Base-by-base conservation (phyloP, 2,888 invertebrate genomes). In the Gastrophysa polygoni region DNA sequence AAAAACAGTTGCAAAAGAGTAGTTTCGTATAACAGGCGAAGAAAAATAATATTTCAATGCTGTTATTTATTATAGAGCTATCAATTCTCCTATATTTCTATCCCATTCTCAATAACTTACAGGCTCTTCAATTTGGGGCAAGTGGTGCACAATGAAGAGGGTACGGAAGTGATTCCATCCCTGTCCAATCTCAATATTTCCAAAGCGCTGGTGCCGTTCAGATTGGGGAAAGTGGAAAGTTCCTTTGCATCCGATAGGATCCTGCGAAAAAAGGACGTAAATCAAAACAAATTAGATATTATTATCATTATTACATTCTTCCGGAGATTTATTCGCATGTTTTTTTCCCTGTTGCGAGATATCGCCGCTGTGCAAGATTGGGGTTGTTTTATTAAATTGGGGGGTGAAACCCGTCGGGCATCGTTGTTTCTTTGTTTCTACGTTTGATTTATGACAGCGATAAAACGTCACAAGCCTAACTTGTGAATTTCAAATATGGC, bases 181-280 rank as follows among this genome's bases (percentile, higher is more conserved):
- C 95, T 88, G 84, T 95, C 95, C 71, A 92, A 84, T 71, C 91
- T 88, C 72, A 97, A 85, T 69, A 91, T 86, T 80, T 93, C 93
- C 80, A 97, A 83, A 2, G 91, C 88, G 70, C 79, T 78, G 20
- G 92, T 91, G 49, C 93, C 95, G 76, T 91, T 91, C 74, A 96
- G 85, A 79, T 91, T 88, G 11, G 96, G 96, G 82, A 97, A 92
- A 70, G 85, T 83, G 64, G 87, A 87, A 78, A 96, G 84, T 69
- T 90, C 90, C 68, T 91, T 87, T 62, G 92, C 91, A 82, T 95
- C 95, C 47, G 96, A 95, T 68, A 97, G 80, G 71, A 92, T 90
- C 72, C 96, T 97, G 83, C 59, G 65, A 66, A 61, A 64, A 63
- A 56, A 57, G 43, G 54, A 58, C 58, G 61, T 68, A 66, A 66